Evolutionary conservation across 2,113 vertebrate genomes (phyloP).

Genomic region (Hipposideros armiger): DNA sequence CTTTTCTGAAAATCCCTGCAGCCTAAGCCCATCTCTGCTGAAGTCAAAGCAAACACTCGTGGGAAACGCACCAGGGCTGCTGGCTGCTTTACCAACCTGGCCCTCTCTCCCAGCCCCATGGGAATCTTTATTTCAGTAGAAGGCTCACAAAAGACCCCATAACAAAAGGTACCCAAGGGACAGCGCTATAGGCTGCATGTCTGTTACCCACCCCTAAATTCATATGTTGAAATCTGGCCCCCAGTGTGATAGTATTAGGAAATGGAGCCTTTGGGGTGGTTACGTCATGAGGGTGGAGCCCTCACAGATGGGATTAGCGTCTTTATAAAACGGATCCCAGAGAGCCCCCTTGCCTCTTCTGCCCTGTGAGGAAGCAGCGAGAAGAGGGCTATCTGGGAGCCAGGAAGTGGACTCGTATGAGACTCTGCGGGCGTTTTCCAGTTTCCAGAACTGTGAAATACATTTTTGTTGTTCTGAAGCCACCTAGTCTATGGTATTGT

Average conservation of each 20-base stretch:
- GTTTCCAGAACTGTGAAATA: not conserved
- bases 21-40: not conserved
- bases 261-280: not conserved
- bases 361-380: not conserved
- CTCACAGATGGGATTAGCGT: not conserved
- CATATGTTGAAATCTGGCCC: not conserved
- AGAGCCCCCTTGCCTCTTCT: not conserved
- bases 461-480: not conserved
- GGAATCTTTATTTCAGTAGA: not conserved
- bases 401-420: no score
- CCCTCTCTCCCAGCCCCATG: not conserved
- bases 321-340: not conserved
- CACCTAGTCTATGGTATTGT: no score
- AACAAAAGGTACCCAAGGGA: not conserved
- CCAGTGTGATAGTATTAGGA: not conserved
- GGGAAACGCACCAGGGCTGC: not conserved
- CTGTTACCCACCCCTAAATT: not conserved
- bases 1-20: not conserved
- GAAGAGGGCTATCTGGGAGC: not conserved
- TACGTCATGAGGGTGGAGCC: not conserved
- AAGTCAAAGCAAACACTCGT: not conserved
- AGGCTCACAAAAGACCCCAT: not conserved
- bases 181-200: not conserved
- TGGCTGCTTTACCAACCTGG: not conserved
- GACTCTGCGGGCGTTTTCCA: not conserved